Evolutionary conservation across 2,113 vertebrate species (phyloP), one percentile per base, ranked within the genome.

Genomic region (Aegithalos caudatus): DNA sequence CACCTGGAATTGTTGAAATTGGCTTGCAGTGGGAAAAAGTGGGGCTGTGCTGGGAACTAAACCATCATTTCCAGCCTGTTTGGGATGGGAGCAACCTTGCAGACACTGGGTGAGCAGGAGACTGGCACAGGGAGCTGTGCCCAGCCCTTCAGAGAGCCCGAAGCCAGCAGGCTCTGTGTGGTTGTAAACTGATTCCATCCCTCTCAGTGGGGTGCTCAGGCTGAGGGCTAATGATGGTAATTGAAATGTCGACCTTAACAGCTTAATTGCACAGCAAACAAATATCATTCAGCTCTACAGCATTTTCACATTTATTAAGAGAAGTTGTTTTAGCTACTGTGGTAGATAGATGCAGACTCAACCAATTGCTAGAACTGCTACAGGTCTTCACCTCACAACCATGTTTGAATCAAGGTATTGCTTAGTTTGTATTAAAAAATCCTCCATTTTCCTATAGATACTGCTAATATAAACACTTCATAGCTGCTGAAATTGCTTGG

Each of bases 201-300:
- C 7, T 93, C 90, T 81, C 95, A 48, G 85, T 53, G 60, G 81
- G 56, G 56, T 67, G 72, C 38, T 86, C 51, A 56, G 72, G 44
- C 71, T 80, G 60, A 90, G 69, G 79, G 85, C 69, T 94, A 61
- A 81, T 64, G 64, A 90, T 50, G 94, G 14, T 92, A 86, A 96
- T 78, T 93, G 69, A 93, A 95, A 88, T 78, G 76, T 90, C 2
- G 3, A 71, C 64, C 72, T 94, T 88, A 78, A 60, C 90, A 81
- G 51, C 72, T 92, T 95, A 97, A 88, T 93, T 92, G 83, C 65
- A 67, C 37, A 45, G 56, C 31, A 81, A 92, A 92, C 42, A 92
- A 94, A 12, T 42, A 82, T 13, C 11, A 38, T 66, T 65, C 42
- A 61, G 73, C 74, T 93, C 58, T 33, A 54, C 61, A 53, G 45